Conservation (phyloP, 2,113 vertebrate genomes). For the Sialia sialis region DNA sequence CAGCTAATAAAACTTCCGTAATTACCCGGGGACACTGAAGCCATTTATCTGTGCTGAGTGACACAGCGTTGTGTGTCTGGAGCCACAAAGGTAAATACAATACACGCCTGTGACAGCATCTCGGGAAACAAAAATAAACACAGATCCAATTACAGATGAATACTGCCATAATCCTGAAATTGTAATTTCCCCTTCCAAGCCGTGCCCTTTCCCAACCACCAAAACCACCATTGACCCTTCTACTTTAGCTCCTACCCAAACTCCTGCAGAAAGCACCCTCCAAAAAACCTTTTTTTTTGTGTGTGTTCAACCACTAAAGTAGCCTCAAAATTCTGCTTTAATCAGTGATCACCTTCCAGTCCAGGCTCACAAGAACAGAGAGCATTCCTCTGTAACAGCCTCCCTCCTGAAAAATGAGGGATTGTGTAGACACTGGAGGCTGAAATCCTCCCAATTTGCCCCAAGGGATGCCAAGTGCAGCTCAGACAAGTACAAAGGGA, state of each 20-base stretch:
- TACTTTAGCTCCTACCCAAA: neutral
- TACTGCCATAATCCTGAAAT: slow-evolving; percentile 6
- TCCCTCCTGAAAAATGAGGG: slow-evolving; percentile 46
- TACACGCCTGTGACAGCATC: slow-evolving; percentile 1
- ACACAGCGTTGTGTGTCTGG: slow-evolving; percentile 50
- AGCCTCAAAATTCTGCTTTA: slow-evolving; percentile 33
- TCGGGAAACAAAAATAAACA: slow-evolving; percentile 43
- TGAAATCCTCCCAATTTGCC: slow-evolving; percentile 49
- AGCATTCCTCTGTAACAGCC: slow-evolving; percentile 48
- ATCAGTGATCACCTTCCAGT: slow-evolving; percentile 52
- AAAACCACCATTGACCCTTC: neutral
- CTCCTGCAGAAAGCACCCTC: neutral
- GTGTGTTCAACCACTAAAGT: neutral
- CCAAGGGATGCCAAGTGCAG: slow-evolving; percentile 57
- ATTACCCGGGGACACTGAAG: slow-evolving; percentile 62
- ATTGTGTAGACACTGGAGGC: slow-evolving; percentile 33
- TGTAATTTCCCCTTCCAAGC: neutral
- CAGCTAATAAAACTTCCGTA: slow-evolving; percentile 60
- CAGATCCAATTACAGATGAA: neutral
- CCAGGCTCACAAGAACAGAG: neutral
- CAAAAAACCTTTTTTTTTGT: neutral
- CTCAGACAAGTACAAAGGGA: slow-evolving; percentile 52
- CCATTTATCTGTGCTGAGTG: slow-evolving; percentile 65
- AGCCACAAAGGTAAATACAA: slow-evolving; percentile 42
- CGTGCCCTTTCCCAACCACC: neutral